Evolutionary conservation across 2,797 vertebrate species (phyloP).

Genomic region (Rhinichthys osculus): DNA sequence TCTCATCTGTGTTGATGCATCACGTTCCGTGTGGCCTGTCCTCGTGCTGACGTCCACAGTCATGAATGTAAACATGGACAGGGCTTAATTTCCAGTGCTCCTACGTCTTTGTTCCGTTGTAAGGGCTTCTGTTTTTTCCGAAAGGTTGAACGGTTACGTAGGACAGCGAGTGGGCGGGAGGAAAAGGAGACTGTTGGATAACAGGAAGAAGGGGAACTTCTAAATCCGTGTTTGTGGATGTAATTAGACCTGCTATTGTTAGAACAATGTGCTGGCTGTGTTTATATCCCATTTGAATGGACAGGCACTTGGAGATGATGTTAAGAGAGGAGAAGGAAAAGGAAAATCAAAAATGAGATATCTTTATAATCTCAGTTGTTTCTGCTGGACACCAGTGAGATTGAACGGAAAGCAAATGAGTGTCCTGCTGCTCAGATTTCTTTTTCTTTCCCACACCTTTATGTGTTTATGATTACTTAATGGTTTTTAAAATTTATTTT

Average conservation of each 20-base stretch:
- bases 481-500: background rate
- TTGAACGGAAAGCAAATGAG: background rate
- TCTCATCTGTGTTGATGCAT: constrained; percentile 35
- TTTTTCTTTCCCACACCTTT: background rate
- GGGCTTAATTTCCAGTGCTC: constrained; percentile 68
- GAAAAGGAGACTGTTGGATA: constrained; percentile 42
- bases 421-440: background rate
- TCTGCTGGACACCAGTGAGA: background rate
- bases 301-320: background rate
- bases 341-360: background rate
- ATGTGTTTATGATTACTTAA: background rate
- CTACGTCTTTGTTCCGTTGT: constrained; percentile 66
- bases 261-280: constrained; percentile 41
- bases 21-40: constrained; percentile 36
- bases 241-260: constrained; percentile 59
- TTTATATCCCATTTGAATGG: constrained; percentile 23
- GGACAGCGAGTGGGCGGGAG: constrained; percentile 42
- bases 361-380: background rate
- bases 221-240: constrained; percentile 68
- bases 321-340: background rate
- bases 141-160: constrained; percentile 55
- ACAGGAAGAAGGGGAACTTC: constrained; percentile 71
- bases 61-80: constrained; percentile 77
- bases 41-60: constrained; percentile 73
- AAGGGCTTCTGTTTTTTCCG: constrained; percentile 63